phyloP scores from a whole-genome alignment of 1,140 invertebrate genomes.

The Drosophila bocqueti region DNA sequence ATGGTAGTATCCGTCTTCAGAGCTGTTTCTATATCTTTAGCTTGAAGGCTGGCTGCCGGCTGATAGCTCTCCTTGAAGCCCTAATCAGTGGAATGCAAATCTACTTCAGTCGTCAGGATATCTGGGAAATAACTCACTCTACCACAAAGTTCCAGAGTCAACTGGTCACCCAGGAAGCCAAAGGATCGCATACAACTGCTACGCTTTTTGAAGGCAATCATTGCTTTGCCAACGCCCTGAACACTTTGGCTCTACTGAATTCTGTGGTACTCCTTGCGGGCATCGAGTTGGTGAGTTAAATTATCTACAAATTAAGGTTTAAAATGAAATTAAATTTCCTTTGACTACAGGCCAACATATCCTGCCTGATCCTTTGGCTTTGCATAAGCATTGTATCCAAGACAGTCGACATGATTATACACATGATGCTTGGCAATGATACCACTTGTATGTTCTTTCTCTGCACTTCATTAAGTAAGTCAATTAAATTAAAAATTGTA shows the following conservation, averaged over 20 bases:
- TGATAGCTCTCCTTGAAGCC: constrained; percentile 48
- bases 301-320: not conserved
- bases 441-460: not conserved
- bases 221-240: not conserved
- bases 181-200: not conserved
- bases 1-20: not conserved
- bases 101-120: not conserved
- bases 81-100: constrained; percentile 19
- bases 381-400: not conserved
- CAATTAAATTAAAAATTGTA: not conserved
- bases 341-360: constrained; percentile 26
- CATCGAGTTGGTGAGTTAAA: constrained; percentile 33
- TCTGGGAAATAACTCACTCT: not conserved
- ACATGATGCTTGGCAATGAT: constrained; percentile 12
- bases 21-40: constrained; percentile 46
- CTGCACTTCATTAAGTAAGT: constrained; percentile 2
- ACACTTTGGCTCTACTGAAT: constrained; percentile 14
- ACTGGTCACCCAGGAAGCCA: not conserved
- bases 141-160: not conserved
- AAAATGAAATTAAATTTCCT: fast-evolving
- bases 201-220: not conserved
- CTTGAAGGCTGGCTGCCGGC: constrained; percentile 47
- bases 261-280: constrained; percentile 28
- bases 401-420: not conserved
- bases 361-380: constrained; percentile 45